Conservation (phyloP, 2,888 invertebrate species). For the Troides aeacus region DNA sequence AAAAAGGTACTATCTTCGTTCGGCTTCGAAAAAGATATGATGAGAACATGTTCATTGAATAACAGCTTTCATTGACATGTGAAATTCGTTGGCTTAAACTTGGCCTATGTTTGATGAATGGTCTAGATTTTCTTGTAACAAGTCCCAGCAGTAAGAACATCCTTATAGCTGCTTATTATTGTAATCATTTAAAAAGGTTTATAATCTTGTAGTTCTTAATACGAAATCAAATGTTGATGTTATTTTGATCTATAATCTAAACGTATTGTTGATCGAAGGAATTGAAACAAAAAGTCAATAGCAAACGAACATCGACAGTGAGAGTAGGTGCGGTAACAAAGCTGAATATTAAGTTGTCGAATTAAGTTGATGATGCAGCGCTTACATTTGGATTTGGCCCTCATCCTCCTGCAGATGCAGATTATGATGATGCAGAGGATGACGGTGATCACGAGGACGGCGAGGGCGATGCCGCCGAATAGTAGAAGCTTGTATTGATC, state of each 20-base stretch:
- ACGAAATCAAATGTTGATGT: no score
- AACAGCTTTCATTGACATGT: no score
- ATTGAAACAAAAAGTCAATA: neutral
- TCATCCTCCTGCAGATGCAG: conserved; percentile 90
- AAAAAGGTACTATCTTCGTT: no score
- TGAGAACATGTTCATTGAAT: no score
- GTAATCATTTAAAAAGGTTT: no score
- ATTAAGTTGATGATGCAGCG: conserved; percentile 37
- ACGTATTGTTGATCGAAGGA: neutral
- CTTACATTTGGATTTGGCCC: conserved; percentile 91
- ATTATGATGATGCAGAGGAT: conserved; percentile 92
- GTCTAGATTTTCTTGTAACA: no score
- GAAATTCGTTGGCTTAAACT: no score
- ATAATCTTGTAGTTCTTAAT: no score
- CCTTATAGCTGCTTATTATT: no score
- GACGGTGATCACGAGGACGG: conserved; percentile 79
- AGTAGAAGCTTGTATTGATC: conserved; percentile 90
- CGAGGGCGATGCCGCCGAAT: conserved; percentile 79
- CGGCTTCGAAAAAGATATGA: no score
- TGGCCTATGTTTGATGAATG: no score
- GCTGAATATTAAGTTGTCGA: neutral
- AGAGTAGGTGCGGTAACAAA: neutral
- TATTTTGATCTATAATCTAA: neutral
- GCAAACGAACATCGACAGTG: neutral
- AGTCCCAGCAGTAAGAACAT: no score